Conservation (phyloP, 2,113 vertebrate species). For the Myocastor coypus region DNA sequence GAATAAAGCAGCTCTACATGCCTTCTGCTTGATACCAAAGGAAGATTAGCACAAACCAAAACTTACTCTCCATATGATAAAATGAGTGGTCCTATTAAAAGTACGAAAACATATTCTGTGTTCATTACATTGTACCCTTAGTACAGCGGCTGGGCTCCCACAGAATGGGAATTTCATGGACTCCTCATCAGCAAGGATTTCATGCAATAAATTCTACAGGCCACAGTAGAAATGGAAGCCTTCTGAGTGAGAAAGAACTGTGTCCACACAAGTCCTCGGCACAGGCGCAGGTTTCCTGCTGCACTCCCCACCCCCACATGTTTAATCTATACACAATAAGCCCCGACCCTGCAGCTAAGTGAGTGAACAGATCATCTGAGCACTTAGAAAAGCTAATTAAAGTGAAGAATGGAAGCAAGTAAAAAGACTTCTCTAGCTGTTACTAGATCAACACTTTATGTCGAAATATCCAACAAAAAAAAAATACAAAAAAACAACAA, state of each 20-base stretch:
- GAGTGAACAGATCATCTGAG: neutral
- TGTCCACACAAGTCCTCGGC: neutral
- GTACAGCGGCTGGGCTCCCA: neutral
- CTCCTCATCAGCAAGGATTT: neutral
- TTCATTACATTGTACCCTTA: neutral
- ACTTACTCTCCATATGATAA: neutral
- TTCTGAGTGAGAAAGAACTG: neutral
- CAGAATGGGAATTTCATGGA: neutral
- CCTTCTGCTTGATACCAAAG: neutral
- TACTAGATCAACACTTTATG: neutral
- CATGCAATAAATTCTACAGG: neutral
- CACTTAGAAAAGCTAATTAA: neutral
- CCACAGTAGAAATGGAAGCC: neutral
- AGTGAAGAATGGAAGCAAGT: slow-evolving; percentile 46
- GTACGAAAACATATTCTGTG: slow-evolving; percentile 16
- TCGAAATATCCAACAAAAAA: slow-evolving; percentile 44
- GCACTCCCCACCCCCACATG: neutral
- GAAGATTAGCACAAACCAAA: neutral
- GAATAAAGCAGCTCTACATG: neutral
- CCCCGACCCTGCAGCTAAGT: neutral
- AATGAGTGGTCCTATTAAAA: slow-evolving; percentile 16
- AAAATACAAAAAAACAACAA: too few species aligned
- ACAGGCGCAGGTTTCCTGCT: neutral
- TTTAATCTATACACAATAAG: neutral
- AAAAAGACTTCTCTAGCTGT: neutral